phyloP scores from a whole-genome alignment of 1,140 invertebrate species.

The Plodia interpunctella region DNA sequence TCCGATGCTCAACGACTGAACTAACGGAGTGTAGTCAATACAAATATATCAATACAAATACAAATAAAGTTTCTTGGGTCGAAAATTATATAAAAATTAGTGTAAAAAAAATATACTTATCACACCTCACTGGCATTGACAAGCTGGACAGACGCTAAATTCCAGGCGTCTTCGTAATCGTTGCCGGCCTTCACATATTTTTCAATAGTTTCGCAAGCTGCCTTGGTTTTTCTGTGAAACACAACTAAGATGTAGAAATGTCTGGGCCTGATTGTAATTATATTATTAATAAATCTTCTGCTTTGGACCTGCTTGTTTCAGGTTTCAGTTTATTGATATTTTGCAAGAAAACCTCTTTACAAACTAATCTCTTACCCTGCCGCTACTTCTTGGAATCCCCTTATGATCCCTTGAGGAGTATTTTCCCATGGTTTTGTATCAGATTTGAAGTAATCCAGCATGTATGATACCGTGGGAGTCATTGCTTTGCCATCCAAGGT shows the following conservation, averaged over 20 bases:
- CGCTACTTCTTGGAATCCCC: slow-evolving; percentile 81
- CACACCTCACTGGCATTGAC: slow-evolving; percentile 83
- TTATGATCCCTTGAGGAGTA: slow-evolving; percentile 78
- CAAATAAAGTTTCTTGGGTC: no score
- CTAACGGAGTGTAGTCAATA: no score
- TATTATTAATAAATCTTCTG: no score
- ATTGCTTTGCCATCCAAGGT: slow-evolving; percentile 75
- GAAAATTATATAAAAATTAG: no score
- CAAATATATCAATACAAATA: no score
- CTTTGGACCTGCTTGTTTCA: no score
- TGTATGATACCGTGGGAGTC: slow-evolving; percentile 81
- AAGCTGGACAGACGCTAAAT: slow-evolving; percentile 86
- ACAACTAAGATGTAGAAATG: no score
- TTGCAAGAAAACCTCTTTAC: no score
- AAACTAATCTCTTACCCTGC: slow-evolving; percentile 83
- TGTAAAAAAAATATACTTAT: no score
- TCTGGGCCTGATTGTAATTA: no score
- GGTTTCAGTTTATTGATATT: no score
- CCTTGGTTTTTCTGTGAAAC: slow-evolving; percentile 79
- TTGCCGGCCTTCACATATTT: slow-evolving; percentile 78
- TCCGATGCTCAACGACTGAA: no score
- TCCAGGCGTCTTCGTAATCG: slow-evolving; percentile 86
- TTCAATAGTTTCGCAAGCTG: slow-evolving; percentile 80
- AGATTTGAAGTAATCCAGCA: slow-evolving; percentile 51
- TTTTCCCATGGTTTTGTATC: slow-evolving; percentile 77